phyloP scores from a whole-genome alignment of 2,113 vertebrate genomes.

The Heterochromis multidens region DNA sequence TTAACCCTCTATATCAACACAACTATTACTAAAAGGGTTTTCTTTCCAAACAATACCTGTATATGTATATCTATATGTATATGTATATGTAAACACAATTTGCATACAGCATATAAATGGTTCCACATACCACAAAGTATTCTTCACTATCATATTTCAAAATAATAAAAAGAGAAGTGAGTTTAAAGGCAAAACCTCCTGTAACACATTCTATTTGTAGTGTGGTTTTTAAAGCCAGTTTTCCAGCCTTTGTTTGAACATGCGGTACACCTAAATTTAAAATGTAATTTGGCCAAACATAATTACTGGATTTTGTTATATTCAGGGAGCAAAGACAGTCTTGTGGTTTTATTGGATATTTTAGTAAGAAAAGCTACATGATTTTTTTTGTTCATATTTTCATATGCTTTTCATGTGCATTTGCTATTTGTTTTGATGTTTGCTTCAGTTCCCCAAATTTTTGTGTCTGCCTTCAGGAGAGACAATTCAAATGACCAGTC shows the following conservation, averaged over 20 bases:
- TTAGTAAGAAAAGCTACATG: not conserved
- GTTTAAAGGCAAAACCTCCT: too few species aligned
- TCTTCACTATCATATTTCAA: too few species aligned
- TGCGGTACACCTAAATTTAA: not conserved
- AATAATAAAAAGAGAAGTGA: too few species aligned
- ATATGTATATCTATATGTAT: too few species aligned
- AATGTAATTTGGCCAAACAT: not conserved
- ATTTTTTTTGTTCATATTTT: not conserved
- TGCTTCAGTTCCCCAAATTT: not conserved
- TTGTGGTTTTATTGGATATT: not conserved
- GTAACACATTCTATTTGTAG: too few species aligned
- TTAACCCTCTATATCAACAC: not conserved
- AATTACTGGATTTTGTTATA: constrained; percentile 10
- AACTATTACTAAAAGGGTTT: not conserved
- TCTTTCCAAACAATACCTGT: not conserved
- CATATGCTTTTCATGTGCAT: not conserved
- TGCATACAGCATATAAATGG: not conserved
- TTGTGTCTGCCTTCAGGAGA: constrained; percentile 32
- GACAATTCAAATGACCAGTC: constrained; percentile 71
- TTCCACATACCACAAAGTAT: too few species aligned
- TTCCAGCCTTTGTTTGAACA: not conserved
- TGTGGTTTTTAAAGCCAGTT: not conserved
- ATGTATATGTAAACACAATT: not conserved
- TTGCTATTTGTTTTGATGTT: not conserved
- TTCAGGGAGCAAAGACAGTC: not conserved